A percentile compares a stretch with the other conserved stretches of the same genome.
Evolutionary conservation across 2,888 invertebrate species (phyloP).

Genomic region (Marasmarcha lunaedactyla): DNA sequence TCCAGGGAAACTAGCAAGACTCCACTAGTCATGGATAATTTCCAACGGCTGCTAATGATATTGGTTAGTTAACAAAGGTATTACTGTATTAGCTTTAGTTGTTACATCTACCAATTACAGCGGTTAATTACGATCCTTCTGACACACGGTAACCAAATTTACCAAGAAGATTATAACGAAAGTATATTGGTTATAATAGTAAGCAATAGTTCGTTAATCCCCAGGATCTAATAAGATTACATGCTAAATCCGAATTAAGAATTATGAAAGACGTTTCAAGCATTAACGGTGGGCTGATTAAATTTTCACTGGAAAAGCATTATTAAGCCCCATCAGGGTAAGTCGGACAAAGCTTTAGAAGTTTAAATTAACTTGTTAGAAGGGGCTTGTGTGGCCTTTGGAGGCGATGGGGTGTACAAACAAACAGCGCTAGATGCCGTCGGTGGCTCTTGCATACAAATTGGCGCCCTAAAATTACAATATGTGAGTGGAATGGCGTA

Average conservation of each 20-base stretch:
- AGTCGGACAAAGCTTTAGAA: slow-evolving; percentile 45
- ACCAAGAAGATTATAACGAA: no score
- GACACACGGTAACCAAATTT: no score
- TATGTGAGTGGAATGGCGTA: slow-evolving; percentile 26
- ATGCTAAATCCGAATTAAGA: no score
- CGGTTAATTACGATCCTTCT: no score
- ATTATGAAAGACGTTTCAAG: not conserved
- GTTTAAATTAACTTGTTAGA: slow-evolving; percentile 60
- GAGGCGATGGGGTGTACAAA: slow-evolving; percentile 35
- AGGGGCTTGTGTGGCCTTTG: slow-evolving; percentile 22
- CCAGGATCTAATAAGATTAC: not conserved
- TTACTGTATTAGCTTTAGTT: not conserved
- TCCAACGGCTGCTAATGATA: no score
- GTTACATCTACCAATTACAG: no score
- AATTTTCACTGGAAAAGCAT: slow-evolving; percentile 38
- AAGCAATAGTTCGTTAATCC: slow-evolving; percentile 5
- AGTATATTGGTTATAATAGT: no score
- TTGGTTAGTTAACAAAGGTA: no score
- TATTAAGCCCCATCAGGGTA: slow-evolving; percentile 37
- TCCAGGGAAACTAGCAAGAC: no score
- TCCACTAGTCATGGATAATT: no score
- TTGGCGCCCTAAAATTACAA: slow-evolving; percentile 30
- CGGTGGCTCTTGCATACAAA: slow-evolving; percentile 41
- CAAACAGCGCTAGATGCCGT: slow-evolving; percentile 24
- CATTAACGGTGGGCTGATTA: slow-evolving; percentile 15